A percentile compares a stretch with the other conserved stretches of the same genome.
Conservation (phyloP, 2,113 vertebrate species). For the Alethe diademata region DNA sequence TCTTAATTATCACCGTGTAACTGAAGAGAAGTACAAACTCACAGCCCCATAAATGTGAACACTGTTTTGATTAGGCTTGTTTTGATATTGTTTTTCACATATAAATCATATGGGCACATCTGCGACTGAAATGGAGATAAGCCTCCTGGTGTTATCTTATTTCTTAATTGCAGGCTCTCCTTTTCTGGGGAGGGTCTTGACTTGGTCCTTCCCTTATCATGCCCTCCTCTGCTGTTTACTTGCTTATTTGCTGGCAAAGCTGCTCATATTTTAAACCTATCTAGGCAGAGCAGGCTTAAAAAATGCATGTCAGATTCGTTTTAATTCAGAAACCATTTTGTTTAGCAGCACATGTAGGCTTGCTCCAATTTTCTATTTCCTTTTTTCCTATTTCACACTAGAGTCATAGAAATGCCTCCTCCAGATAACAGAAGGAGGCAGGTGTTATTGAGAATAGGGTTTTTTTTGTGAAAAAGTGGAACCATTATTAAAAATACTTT, state of each 20-base stretch:
- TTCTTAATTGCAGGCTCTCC: slow-evolving; percentile 56
- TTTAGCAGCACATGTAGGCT: neutral
- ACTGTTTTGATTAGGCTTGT: slow-evolving; percentile 63
- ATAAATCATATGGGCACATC: slow-evolving; percentile 61
- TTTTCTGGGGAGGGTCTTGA: slow-evolving; percentile 6
- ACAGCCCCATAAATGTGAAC: slow-evolving; percentile 42
- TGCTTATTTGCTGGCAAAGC: slow-evolving; percentile 48
- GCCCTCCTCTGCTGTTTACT: slow-evolving; percentile 42
- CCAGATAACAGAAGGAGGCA: slow-evolving; percentile 6
- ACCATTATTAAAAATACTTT: slow-evolving; percentile 43
- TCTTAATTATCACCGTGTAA: slow-evolving; percentile 73
- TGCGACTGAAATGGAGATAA: slow-evolving; percentile 9
- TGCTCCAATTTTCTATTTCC: neutral
- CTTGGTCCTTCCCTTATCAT: slow-evolving; percentile 40
- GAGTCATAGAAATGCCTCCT: slow-evolving; percentile 17
- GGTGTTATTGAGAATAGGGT: slow-evolving; percentile 12
- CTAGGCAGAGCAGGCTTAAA: slow-evolving; percentile 1
- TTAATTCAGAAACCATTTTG: slow-evolving; percentile 38
- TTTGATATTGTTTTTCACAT: slow-evolving; percentile 66
- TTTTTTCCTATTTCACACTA: neutral
- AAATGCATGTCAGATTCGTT: slow-evolving; percentile 19
- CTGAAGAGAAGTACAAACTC: slow-evolving; percentile 48
- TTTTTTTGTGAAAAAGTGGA: neutral
- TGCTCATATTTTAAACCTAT: slow-evolving; percentile 37
- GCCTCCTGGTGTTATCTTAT: slow-evolving; percentile 54